Evolutionary conservation across 2,797 vertebrate genomes (phyloP).

Genomic region (Eulemur mongoz): DNA sequence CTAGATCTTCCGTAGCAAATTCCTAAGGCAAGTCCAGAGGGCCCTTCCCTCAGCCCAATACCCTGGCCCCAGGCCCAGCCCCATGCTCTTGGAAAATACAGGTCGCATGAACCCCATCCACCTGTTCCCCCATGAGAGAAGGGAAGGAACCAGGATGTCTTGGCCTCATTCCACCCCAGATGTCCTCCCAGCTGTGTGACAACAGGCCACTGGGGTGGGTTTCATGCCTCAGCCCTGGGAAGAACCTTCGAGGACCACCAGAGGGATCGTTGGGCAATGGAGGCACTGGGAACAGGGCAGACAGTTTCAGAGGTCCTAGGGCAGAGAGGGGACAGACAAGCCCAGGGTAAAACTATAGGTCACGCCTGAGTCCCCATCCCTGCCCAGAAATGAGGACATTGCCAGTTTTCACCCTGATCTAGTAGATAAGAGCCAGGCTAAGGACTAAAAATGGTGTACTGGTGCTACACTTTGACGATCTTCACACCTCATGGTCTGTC

Average conservation of each 20-base stretch:
- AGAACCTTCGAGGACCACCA: not conserved
- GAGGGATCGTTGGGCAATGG: not conserved
- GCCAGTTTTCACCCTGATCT: not conserved
- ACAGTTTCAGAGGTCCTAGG: not conserved
- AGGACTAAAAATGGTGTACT: not conserved
- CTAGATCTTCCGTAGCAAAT: not conserved
- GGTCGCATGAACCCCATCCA: not conserved
- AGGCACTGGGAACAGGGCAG: not conserved
- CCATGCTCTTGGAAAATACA: not conserved
- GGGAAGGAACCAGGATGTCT: not conserved
- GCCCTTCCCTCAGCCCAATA: not conserved
- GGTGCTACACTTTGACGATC: not conserved
- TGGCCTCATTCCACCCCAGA: not conserved
- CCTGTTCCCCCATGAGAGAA: conserved; percentile 17
- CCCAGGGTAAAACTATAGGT: not conserved
- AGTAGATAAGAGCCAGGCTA: not conserved
- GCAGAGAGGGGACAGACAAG: not conserved
- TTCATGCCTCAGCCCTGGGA: not conserved
- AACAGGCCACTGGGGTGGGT: not conserved
- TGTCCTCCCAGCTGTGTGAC: conserved; percentile 28
- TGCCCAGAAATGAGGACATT: not conserved
- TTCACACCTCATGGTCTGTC: not conserved
- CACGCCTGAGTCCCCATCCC: not conserved
- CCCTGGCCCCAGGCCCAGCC: not conserved
- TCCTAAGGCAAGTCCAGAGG: not conserved